Base-by-base conservation (phyloP, 2,113 vertebrate genomes). In the Rhinopomastus cyanomelas region DNA sequence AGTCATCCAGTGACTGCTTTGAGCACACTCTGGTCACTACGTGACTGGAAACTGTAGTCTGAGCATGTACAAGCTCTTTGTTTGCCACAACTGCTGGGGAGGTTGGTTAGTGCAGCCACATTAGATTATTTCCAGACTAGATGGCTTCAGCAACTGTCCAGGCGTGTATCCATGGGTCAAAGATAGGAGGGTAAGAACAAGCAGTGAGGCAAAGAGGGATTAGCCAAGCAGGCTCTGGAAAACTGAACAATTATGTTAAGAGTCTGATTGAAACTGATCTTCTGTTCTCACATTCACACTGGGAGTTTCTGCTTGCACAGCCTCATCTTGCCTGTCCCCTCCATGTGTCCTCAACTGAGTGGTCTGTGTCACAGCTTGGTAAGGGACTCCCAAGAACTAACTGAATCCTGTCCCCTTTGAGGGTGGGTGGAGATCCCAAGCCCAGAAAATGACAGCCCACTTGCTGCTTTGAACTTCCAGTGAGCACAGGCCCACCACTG, bases 1-100 rank as follows among this genome's bases (percentile, higher is more conserved):
- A 91, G 69, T 49, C 81, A 94, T 69, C 73, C 83, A 88, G 83
- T 59, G 11, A 11, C n/a, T 39, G 46, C 77, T 92, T 48, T 0
- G 0, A 92, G 81, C 17, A 32, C 39, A 88, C 90, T 91, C 86
- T 86, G 81, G 88, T 68, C 90, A 84, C 48, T 93, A 93, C 3
- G 13, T 85, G 88, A 93, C 81, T 93, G 78, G 74, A 79, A 95
- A 85, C 81, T 76, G 39, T 52, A 95, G 78, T 37, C 42, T 62
- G 74, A 83, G 46, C 53, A 61, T 66, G 76, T 68, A 72, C 57
- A 72, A 53, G n/a, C 85, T 90, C 27, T 76, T 89, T 80, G 62
- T 59, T 93, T 89, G 67, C 71, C 62, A 15, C 53, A 84, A 13
- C 69, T 76, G 55, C 83, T 81, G 37, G 34, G 34, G 32, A 89